Percentiles rank a stretch among this genome's conserved stretches.
These are phyloP conservation scores for Hirtodrosophila trivittata DNA, from an alignment of 2,888 invertebrate genomes.

Conservation along the genomic window DNA sequence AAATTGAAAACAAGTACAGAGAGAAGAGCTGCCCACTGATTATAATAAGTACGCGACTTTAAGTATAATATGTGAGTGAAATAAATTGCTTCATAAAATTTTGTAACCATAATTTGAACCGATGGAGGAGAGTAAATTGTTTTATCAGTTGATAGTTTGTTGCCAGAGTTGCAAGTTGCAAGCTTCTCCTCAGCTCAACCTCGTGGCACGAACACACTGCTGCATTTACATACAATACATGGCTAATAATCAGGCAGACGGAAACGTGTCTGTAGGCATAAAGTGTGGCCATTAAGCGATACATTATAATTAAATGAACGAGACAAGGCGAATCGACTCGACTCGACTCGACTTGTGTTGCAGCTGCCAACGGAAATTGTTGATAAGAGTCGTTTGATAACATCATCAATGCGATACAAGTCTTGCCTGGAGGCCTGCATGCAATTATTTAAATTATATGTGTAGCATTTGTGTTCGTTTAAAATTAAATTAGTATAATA, in stretches of 20 bases:
- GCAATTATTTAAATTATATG: slow-evolving; percentile 73
- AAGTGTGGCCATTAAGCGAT: slow-evolving; percentile 75
- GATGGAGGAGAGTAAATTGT: slow-evolving; percentile 62
- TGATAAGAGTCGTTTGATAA: slow-evolving; percentile 67
- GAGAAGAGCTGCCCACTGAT: slow-evolving; percentile 40
- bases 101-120: slow-evolving; percentile 73
- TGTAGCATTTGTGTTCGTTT: slow-evolving; percentile 69
- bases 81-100: slow-evolving; percentile 81
- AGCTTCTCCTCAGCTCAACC: no score
- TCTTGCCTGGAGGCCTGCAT: slow-evolving; percentile 37
- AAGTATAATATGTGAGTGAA: slow-evolving; percentile 68
- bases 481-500: slow-evolving; percentile 75
- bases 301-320: slow-evolving; percentile 71
- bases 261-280: slow-evolving; percentile 45
- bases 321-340: slow-evolving; percentile 39
- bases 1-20: slow-evolving; percentile 67
- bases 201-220: neutral
- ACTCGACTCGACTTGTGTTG: slow-evolving; percentile 39
- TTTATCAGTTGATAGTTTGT: slow-evolving; percentile 63
- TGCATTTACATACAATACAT: slow-evolving; percentile 35
- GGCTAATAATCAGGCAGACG: slow-evolving; percentile 48
- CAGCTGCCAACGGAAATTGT: slow-evolving; percentile 60
- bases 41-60: slow-evolving; percentile 38
- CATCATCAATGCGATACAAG: slow-evolving; percentile 60
- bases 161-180: neutral